These are phyloP conservation scores for Mactromeris polynyma DNA, from an alignment of 2,888 invertebrate species.

Conservation along the genomic window DNA sequence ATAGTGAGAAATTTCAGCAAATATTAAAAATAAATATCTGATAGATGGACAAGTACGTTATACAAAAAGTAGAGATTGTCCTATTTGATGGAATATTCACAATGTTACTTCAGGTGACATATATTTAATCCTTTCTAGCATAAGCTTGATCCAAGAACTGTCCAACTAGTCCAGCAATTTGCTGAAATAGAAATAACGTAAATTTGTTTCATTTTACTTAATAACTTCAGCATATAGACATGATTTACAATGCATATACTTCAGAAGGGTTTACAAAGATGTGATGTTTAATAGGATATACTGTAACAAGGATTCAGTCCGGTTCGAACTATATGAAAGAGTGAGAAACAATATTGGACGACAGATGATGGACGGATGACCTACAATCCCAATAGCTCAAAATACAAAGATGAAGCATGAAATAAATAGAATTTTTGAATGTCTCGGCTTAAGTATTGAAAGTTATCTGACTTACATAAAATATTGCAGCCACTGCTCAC, in stretches of 20 bases:
- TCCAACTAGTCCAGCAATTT: slow-evolving; percentile 49
- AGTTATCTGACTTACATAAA: too few relatives aligned
- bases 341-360: background rate
- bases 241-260: background rate
- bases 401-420: too few relatives aligned
- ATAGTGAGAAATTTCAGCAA: too few relatives aligned
- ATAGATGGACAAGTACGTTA: too few relatives aligned
- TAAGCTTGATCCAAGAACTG: slow-evolving; percentile 52
- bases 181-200: slow-evolving; percentile 43
- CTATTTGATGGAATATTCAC: background rate
- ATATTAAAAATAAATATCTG: too few relatives aligned
- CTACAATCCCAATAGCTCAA: too few relatives aligned
- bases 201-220: background rate
- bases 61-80: background rate
- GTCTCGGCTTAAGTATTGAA: too few relatives aligned
- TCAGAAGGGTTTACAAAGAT: background rate
- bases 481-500: too few relatives aligned
- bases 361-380: too few relatives aligned
- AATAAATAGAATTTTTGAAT: too few relatives aligned
- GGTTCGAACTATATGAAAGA: background rate
- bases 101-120: too few relatives aligned
- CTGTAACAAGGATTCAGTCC: background rate
- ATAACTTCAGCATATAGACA: too few relatives aligned
- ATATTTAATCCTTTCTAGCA: background rate
- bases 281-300: background rate